Evolutionary conservation across 2,888 invertebrate species (phyloP).

Genomic region (Vannuccia rotundouncinata): DNA sequence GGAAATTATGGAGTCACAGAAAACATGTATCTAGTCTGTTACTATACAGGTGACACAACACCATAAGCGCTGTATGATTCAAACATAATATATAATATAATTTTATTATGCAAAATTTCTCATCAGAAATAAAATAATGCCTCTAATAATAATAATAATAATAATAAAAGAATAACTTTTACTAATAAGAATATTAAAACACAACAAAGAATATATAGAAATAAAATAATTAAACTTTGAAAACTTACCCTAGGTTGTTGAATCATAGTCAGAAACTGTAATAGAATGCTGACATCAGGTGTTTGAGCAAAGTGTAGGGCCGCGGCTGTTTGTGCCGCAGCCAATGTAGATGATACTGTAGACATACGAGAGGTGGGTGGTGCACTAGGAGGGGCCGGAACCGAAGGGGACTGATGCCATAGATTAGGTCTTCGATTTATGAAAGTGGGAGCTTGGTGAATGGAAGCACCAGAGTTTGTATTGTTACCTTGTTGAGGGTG

Average conservation of each 20-base stretch:
- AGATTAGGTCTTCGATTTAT: neutral
- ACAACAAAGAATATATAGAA: too few species aligned
- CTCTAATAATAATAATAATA: too few species aligned
- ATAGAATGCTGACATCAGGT: neutral
- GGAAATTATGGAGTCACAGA: too few species aligned
- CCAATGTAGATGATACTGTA: neutral
- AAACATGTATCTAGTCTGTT: too few species aligned
- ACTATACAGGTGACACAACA: too few species aligned
- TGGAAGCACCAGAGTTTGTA: neutral
- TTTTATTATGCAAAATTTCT: too few species aligned
- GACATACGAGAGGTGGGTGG: neutral
- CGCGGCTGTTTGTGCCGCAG: neutral
- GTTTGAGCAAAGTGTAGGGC: constrained; percentile 18
- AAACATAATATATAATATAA: too few species aligned
- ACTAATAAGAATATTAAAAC: too few species aligned
- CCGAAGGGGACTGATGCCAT: neutral
- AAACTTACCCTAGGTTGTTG: constrained; percentile 11
- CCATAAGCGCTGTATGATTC: too few species aligned
- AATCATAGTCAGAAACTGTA: constrained; percentile 9
- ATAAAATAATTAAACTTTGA: too few species aligned
- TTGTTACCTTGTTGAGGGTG: neutral
- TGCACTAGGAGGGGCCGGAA: neutral
- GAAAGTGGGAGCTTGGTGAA: neutral
- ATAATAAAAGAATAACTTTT: too few species aligned
- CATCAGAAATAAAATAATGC: too few species aligned